A percentile compares a stretch with the other conserved stretches of the same genome.
These are phyloP conservation scores for Andrena hattorfiana DNA, from an alignment of 2,888 invertebrate genomes.

Conservation along the genomic window DNA sequence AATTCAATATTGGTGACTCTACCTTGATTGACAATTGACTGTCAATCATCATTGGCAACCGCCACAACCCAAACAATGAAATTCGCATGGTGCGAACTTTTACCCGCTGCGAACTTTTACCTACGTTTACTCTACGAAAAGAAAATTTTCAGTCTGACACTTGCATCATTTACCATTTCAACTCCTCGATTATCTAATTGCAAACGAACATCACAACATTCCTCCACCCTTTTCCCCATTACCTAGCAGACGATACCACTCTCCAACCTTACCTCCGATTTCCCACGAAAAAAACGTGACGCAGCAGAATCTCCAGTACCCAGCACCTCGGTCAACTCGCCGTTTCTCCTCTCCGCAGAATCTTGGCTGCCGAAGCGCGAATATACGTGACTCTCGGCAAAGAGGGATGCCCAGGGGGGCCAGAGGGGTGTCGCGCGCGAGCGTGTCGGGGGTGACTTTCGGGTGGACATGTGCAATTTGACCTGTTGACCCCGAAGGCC, in stretches of 20 bases:
- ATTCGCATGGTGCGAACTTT: too few species aligned
- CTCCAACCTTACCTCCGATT: neutral
- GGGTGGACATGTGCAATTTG: constrained; percentile 84
- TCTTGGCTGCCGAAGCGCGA: constrained; percentile 29
- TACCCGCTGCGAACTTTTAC: too few species aligned
- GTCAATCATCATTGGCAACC: too few species aligned
- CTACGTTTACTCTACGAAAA: too few species aligned
- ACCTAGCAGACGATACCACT: neutral
- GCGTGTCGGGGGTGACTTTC: constrained; percentile 78
- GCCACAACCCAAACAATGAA: too few species aligned
- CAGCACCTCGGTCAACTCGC: neutral
- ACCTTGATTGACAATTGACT: too few species aligned
- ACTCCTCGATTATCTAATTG: too few species aligned
- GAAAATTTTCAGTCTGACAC: too few species aligned
- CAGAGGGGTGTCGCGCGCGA: constrained; percentile 39
- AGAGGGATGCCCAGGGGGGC: constrained; percentile 25
- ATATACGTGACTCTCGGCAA: constrained; percentile 61
- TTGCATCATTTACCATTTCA: too few species aligned
- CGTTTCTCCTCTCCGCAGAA: constrained; percentile 9
- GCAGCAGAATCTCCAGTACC: neutral
- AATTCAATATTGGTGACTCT: too few species aligned
- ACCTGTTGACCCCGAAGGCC: constrained; percentile 82
- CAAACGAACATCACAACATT: too few species aligned
- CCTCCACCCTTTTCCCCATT: neutral
- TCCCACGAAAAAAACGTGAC: constrained; percentile 28